Base-by-base conservation (phyloP, 2,888 invertebrate species). In the Amphimallon solstitiale region DNA sequence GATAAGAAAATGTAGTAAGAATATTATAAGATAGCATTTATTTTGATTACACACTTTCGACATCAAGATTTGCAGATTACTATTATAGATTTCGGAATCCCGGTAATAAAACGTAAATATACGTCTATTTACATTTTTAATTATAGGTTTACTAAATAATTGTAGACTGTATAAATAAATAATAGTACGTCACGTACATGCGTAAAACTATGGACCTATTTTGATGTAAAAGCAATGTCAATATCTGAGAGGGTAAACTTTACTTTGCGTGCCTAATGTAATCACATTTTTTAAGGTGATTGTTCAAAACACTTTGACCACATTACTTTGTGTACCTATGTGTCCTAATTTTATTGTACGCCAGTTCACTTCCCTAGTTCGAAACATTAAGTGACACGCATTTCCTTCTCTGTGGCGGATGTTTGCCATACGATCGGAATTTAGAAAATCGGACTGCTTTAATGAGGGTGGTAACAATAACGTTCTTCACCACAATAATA, bases 231-330 rank as follows among this genome's bases (percentile, higher is more conserved):
- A n/a, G 35, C 37, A 52, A 56, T 56, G 56, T 40, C 56, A 56
- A 56, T 52, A 52, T 40, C 40, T 15, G 43, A 40, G 23, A 56
- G 21, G 12, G n/a, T 56, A 56, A 56, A 23, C 38, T 40, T 12
- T 14, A 40, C 38, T 56, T 56, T 23, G 56, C 56, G 56, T 56
- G 56, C 14, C 56, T 2, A 21, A 38, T 15, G 40, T 40, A 56
- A 56, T 56, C 56, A 56, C 12, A 56, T 56, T 56, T 40, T 56
- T 40, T 21, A 56, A 40, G 21, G 56, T 56, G 56, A 56, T 56
- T 40, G 40, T 40, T 56, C 40, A 40, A 56, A 56, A 56, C 56
- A 40, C 37, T 52, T 52, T 52, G 37, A 52, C 52, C 52, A 52
- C 52, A 52, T 56, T 56, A 23, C 23, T 21, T 56, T n/a, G 12